Evolutionary conservation across 2,888 invertebrate species (phyloP).

Genomic region (Mayetiola destructor): DNA sequence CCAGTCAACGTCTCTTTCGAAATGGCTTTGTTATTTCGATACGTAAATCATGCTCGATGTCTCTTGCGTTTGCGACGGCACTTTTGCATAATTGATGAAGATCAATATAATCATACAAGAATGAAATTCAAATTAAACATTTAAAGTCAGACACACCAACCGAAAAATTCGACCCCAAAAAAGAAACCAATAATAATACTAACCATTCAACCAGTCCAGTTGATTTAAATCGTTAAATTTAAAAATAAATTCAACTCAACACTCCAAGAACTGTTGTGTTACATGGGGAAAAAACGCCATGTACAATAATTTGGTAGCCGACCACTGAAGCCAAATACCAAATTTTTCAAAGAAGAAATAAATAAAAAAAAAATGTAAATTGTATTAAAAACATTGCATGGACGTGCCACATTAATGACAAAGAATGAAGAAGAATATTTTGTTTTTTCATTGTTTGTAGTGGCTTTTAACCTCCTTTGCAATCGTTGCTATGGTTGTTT

Average conservation of each 20-base stretch:
- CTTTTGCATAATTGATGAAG: conserved; percentile 12
- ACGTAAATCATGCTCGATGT: conserved; percentile 11
- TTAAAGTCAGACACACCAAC: background rate
- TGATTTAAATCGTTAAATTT: no score
- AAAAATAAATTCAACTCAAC: background rate
- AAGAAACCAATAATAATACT: no score
- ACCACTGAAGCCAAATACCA: no score
- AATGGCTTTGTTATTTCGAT: background rate
- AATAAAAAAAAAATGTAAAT: background rate
- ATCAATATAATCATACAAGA: conserved; percentile 13
- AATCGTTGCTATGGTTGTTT: no score
- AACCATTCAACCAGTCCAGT: no score
- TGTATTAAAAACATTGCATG: background rate
- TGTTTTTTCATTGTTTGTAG: background rate
- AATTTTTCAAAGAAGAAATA: background rate
- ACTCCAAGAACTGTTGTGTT: conserved; percentile 8
- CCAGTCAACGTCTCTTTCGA: background rate
- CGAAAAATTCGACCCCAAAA: background rate
- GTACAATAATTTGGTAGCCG: no score
- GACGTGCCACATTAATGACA: background rate
- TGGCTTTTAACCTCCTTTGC: conserved; percentile 5
- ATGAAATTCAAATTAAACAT: conserved; percentile 11
- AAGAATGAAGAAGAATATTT: background rate
- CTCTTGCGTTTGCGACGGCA: background rate
- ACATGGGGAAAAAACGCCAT: conserved; percentile 6